These are phyloP conservation scores for Planococcus citri DNA, from an alignment of 1,140 invertebrate species.

Conservation along the genomic window DNA sequence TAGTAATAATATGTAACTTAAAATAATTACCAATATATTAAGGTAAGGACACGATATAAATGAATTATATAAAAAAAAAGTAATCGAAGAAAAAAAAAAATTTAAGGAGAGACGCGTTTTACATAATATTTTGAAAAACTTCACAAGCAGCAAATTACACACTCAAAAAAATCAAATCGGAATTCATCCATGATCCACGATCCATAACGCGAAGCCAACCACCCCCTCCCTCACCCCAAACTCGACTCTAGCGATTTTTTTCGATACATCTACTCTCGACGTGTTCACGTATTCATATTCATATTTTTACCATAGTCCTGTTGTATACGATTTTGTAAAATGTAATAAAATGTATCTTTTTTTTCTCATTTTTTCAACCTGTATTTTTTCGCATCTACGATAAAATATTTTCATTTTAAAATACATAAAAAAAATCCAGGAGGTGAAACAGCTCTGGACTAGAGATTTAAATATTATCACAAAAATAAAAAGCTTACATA, in stretches of 20 bases:
- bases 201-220: too few relatives aligned
- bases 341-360: too few relatives aligned
- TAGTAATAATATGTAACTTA: conserved; percentile 15
- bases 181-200: too few relatives aligned
- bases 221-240: too few relatives aligned
- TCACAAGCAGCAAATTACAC: not conserved
- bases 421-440: conserved; percentile 12
- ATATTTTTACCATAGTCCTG: too few relatives aligned
- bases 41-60: conserved; percentile 18
- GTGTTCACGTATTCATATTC: not conserved
- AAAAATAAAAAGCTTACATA: conserved; percentile 17
- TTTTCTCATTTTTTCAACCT: not conserved
- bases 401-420: not conserved
- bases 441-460: conserved; percentile 18
- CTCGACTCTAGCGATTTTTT: too few relatives aligned
- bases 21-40: conserved; percentile 18
- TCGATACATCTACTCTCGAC: too few relatives aligned
- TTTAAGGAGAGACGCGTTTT: not conserved
- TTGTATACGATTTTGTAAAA: too few relatives aligned
- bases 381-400: not conserved
- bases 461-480: conserved; percentile 20
- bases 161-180: too few relatives aligned
- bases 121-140: conserved; percentile 13
- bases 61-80: conserved; percentile 17
- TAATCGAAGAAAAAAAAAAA: not conserved